phyloP scores from a whole-genome alignment of 2,113 vertebrate genomes.

The Falcunculus frontatus region DNA sequence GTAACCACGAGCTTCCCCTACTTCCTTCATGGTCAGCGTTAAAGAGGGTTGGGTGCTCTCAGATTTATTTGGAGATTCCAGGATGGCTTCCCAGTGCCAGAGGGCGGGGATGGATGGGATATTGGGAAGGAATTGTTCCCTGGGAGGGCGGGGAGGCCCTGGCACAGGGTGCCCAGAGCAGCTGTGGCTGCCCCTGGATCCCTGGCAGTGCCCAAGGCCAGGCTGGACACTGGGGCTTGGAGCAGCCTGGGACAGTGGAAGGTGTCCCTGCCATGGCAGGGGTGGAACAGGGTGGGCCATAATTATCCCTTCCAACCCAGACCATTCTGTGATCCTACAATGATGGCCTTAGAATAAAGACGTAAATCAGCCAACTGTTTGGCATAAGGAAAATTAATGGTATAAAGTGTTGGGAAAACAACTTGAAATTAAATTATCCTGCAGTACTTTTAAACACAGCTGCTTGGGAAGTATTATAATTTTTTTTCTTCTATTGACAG shows the following conservation, averaged over 20 bases:
- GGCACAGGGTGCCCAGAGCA: background rate
- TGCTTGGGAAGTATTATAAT: background rate
- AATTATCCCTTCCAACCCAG: background rate
- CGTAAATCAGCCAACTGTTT: background rate
- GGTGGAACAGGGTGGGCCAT: fast-evolving
- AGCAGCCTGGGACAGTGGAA: background rate
- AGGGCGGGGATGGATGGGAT: background rate
- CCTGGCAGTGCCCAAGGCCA: background rate
- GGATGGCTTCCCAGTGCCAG: background rate
- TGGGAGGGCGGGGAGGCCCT: background rate
- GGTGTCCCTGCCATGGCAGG: background rate
- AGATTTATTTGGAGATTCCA: background rate
- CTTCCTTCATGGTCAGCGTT: background rate
- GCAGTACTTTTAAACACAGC: background rate
- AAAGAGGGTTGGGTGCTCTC: background rate
- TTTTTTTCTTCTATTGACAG: background rate
- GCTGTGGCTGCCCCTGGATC: background rate
- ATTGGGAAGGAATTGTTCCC: background rate
- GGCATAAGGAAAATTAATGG: background rate
- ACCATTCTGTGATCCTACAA: background rate
- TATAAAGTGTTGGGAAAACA: background rate
- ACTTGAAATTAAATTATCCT: background rate
- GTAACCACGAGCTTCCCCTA: background rate
- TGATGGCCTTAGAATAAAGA: background rate
- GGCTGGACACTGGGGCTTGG: too few species aligned